phyloP scores from a whole-genome alignment of 2,888 invertebrate species.

The Polymixis lichenea region DNA sequence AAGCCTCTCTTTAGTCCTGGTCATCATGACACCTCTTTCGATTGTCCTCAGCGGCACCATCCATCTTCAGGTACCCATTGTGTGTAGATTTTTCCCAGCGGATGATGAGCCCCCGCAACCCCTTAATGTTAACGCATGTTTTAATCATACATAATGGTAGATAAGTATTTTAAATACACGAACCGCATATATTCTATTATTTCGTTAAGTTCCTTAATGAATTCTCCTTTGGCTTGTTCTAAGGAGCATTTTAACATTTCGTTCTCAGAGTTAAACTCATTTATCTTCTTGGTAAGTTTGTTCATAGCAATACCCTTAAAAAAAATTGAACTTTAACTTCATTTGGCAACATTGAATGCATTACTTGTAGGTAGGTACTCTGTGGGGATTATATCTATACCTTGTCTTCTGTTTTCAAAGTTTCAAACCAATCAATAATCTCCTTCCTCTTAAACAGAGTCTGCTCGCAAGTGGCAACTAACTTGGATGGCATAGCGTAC shows the following conservation, averaged over 20 bases:
- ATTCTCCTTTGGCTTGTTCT: slow-evolving; percentile 78
- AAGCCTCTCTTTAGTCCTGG: neutral
- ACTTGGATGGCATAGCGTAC: slow-evolving; percentile 78
- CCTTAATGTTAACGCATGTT: neutral
- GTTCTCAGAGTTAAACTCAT: slow-evolving; percentile 82
- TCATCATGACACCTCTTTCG: neutral
- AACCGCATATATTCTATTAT: slow-evolving; percentile 80
- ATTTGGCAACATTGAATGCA: neutral
- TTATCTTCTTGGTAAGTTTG: slow-evolving; percentile 79
- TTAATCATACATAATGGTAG: neutral
- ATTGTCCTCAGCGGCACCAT: neutral
- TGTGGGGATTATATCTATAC: slow-evolving; percentile 59
- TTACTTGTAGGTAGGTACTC: neutral
- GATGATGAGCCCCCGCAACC: neutral
- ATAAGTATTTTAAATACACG: slow-evolving; percentile 9
- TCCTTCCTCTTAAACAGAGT: slow-evolving; percentile 80
- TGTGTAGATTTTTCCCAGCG: too few relatives aligned
- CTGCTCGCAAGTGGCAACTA: slow-evolving; percentile 82
- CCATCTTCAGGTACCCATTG: too few relatives aligned
- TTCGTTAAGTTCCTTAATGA: slow-evolving; percentile 76
- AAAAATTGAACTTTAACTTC: neutral
- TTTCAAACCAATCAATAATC: slow-evolving; percentile 83
- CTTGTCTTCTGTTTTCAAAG: slow-evolving; percentile 76
- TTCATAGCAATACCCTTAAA: slow-evolving; percentile 76
- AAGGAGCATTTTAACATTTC: slow-evolving; percentile 79